Evolutionary conservation across 2,888 invertebrate genomes (phyloP).

Genomic region (Octodonta nipae): DNA sequence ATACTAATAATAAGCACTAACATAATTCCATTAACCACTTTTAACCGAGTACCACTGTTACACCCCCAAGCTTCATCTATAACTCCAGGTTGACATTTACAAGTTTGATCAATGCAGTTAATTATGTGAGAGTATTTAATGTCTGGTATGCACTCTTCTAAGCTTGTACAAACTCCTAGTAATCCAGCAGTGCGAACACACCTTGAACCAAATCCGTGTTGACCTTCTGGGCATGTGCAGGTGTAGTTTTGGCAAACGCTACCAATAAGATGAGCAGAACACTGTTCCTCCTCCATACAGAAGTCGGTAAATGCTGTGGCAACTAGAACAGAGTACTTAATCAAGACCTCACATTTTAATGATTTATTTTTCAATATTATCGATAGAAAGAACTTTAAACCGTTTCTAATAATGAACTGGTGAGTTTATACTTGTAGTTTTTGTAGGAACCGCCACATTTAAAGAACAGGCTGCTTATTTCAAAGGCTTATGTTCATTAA

Average conservation of each 20-base stretch:
- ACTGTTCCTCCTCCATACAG: slow-evolving; percentile 29
- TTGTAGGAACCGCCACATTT: too few relatives aligned
- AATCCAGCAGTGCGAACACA: slow-evolving; percentile 10
- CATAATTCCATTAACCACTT: too few relatives aligned
- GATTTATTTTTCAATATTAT: too few relatives aligned
- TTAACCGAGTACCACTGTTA: too few relatives aligned
- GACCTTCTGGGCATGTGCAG: slow-evolving; percentile 24
- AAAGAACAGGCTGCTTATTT: too few relatives aligned
- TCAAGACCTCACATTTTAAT: too few relatives aligned
- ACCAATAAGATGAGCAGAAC: slow-evolving; percentile 24
- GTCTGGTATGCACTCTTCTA: background rate
- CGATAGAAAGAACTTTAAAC: too few relatives aligned
- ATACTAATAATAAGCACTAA: too few relatives aligned
- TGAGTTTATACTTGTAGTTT: too few relatives aligned
- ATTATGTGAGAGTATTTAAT: background rate
- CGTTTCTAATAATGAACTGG: too few relatives aligned
- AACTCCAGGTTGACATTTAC: background rate
- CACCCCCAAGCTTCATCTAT: background rate
- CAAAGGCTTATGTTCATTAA: too few relatives aligned
- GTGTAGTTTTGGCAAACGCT: slow-evolving; percentile 20
- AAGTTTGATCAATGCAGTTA: background rate
- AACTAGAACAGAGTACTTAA: too few relatives aligned
- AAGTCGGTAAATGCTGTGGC: slow-evolving; percentile 25
- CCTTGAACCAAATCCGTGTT: slow-evolving; percentile 21
- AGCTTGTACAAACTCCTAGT: background rate